Evolutionary conservation across 2,888 invertebrate genomes (phyloP), one percentile per base, ranked within the genome.

Genomic region (Polietes domitor): DNA sequence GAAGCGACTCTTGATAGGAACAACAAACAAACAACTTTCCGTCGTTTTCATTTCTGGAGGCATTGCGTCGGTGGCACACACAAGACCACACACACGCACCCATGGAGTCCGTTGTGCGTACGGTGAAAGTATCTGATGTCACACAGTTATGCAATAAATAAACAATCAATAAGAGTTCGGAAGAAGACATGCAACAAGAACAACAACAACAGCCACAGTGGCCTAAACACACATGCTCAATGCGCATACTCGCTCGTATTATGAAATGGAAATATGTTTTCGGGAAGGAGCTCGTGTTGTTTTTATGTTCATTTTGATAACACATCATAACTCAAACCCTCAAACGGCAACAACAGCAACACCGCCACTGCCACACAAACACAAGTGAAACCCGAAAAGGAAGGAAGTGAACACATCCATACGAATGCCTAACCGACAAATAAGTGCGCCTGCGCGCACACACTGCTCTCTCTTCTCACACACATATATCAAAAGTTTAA

Each of bases 241-340:
- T n/a, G n/a, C n/a, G n/a, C n/a, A n/a, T n/a, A n/a, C n/a, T n/a
- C n/a, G n/a, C n/a, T n/a, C n/a, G n/a, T 32, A 32, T 32, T 32
- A 32, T 32, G 32, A 32, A 32, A 47, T 47, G 47, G 47, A 61
- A 61, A 28, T 68, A 24, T 41, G 37, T 61, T 32, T 63, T 21
- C 43, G 15, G 24, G 19, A 68, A 41, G 43, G 43, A 24, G 68
- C 68, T 68, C 68, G 68, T 68, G 41, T 73, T 84, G 58, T 75
- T 65, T 32, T 74, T 26, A n/a, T 41, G 73, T 58, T 43, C 43
- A 63, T 78, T 77, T 78, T 10, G 47, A 68, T 81, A 78, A 32
- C 83, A 84, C 80, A 61, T 81, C 83, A 81, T 84, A 84, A 81
- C 72, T 84, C 43, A 81, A 84, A 81, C 78, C 55, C 83, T 81